Base-by-base conservation (phyloP, 1,140 invertebrate species). In the Goniozus legneri region DNA sequence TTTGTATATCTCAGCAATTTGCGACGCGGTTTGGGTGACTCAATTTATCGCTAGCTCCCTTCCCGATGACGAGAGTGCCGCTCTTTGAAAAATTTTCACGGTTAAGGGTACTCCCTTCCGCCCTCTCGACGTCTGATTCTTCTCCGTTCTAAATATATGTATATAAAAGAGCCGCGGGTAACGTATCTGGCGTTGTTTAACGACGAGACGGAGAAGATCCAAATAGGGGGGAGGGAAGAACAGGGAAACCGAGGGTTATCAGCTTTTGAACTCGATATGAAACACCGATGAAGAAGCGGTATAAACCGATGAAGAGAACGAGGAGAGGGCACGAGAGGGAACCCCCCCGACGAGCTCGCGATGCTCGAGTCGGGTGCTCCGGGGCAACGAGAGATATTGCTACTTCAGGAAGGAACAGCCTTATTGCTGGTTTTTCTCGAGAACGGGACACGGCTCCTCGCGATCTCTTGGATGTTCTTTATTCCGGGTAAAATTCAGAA, bases 351-450 rank as follows among this genome's bases (percentile, higher is more conserved):
- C 21, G 6, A 15, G 24, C 18, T 16, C 39, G 30, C 24, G n/a
- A n/a, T n/a, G n/a, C n/a, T n/a, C n/a, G 18, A 45, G 32, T 22
- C 24, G 35, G 32, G 38, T 48, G 44, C 39, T 50, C 37, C 33
- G 47, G 37, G 49, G 46, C 55, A 47, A 49, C 56, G 53, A 62
- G 56, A 63, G 63, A 58, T 65, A 63, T 66, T 65, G 60, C 58
- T 63, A 57, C 54, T 59, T 47, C 54, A 44, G 32, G 42, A 58
- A 46, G 35, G 54, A 50, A 53, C 52, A 51, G 46, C 43, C 44
- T 62, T 61, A 65, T 64, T 65, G 56, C 58, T 46, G 39, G 30
- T 47, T 46, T 46, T 44, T 22, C 32, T 32, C 31, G 35, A 34
- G 40, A 45, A 44, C 45, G 41, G 45, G 35, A 49, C 40, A 45